phyloP scores from a whole-genome alignment of 2,797 vertebrate genomes.

The Ctenosaura bakeri region DNA sequence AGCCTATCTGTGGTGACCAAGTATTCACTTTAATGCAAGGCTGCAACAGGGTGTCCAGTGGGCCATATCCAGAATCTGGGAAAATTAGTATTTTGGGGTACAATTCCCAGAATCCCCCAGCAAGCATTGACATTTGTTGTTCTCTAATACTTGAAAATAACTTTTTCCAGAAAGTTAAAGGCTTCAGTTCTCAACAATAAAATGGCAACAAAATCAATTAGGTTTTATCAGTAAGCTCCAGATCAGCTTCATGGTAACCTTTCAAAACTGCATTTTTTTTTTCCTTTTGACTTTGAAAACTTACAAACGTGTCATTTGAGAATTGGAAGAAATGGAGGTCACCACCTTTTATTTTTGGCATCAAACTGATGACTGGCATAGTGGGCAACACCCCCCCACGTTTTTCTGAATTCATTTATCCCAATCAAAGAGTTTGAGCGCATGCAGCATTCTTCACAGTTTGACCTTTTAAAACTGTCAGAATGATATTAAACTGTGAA shows the following conservation, averaged over 20 bases:
- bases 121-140: not conserved
- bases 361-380: not conserved
- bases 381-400: not conserved
- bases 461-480: conserved; percentile 49
- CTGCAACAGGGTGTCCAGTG: too few species aligned
- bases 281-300: conserved; percentile 36
- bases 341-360: conserved; percentile 35
- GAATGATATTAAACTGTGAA: not conserved
- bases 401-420: conserved; percentile 12
- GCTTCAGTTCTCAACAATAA: not conserved
- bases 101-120: too few species aligned
- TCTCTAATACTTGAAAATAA: not conserved
- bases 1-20: not conserved
- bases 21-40: not conserved
- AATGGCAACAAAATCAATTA: conserved; percentile 46
- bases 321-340: conserved; percentile 36
- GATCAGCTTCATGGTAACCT: conserved; percentile 40
- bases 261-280: conserved; percentile 38
- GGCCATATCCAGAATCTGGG: not conserved
- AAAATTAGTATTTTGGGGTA: too few species aligned
- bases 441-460: conserved; percentile 33
- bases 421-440: conserved; percentile 13
- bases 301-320: not conserved
- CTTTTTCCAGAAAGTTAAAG: not conserved
- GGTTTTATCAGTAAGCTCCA: conserved; percentile 52